Evolutionary conservation across 2,888 invertebrate genomes (phyloP).

Genomic region (Caenorhabditis zanzibari): DNA sequence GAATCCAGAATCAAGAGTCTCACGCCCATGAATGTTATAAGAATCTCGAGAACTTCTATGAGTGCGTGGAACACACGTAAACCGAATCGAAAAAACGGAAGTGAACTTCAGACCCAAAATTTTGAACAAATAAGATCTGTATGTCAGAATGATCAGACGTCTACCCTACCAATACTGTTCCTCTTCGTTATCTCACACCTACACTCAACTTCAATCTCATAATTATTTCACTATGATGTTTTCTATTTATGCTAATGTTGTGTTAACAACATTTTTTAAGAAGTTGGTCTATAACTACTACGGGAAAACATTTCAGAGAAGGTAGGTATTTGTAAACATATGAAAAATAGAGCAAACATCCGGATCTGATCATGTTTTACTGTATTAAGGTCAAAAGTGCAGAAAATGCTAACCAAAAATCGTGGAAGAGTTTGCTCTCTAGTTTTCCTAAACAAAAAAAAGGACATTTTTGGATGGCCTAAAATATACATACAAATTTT

Average conservation of each 20-base stretch:
- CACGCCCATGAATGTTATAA: background rate
- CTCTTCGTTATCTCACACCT: background rate
- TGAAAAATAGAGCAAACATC: no score
- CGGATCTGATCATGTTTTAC: no score
- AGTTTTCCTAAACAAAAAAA: no score
- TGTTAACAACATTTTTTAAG: background rate
- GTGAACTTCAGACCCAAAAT: background rate
- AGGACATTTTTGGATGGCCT: no score
- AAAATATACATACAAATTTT: no score
- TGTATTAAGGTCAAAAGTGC: no score
- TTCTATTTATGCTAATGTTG: background rate
- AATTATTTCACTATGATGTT: background rate
- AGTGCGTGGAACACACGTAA: background rate
- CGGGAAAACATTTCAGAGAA: background rate
- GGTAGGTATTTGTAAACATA: no score
- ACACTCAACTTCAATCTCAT: slow-evolving; percentile 2
- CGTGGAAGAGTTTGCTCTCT: no score
- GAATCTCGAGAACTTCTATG: background rate
- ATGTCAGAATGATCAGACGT: slow-evolving; percentile 5
- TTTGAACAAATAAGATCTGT: background rate
- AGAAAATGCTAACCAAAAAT: no score
- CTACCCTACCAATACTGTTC: slow-evolving; percentile 1
- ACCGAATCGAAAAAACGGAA: background rate
- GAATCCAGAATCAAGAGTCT: background rate
- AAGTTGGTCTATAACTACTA: background rate